phyloP scores from a whole-genome alignment of 2,888 invertebrate genomes.

The Tryphoninae sp. region DNA sequence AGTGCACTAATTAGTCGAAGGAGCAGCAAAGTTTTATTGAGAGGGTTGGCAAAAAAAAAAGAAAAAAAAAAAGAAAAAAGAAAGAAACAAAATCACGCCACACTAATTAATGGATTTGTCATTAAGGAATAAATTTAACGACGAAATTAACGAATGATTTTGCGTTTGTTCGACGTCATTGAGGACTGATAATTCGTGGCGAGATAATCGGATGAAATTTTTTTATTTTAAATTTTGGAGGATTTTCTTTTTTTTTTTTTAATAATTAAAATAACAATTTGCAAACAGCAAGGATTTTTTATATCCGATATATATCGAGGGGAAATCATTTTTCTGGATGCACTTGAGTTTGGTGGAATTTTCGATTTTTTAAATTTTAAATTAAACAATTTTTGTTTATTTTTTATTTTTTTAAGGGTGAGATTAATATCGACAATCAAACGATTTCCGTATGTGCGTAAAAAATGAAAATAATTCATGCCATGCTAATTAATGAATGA shows the following conservation, averaged over 20 bases:
- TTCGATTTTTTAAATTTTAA: no score
- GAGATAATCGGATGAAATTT: neutral
- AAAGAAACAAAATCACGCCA: neutral
- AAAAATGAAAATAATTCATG: neutral
- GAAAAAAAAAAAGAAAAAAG: neutral
- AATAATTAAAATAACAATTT: neutral
- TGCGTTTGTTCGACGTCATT: neutral
- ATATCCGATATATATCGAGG: no score
- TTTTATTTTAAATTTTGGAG: neutral
- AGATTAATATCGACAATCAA: no score
- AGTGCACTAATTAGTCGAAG: slow-evolving; percentile 39
- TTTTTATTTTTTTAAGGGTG: no score
- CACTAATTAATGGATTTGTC: slow-evolving; percentile 25
- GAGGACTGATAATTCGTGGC: neutral
- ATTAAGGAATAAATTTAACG: neutral
- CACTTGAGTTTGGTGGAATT: no score
- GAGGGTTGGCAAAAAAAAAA: slow-evolving; percentile 21
- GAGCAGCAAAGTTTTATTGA: neutral
- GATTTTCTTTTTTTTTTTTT: neutral
- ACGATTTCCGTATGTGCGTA: no score
- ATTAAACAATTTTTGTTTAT: no score
- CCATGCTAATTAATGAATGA: neutral
- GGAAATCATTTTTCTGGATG: no score
- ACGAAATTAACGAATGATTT: neutral
- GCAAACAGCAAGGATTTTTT: no score